phyloP scores from a whole-genome alignment of 2,888 invertebrate genomes.

The Melipona bicolor region DNA sequence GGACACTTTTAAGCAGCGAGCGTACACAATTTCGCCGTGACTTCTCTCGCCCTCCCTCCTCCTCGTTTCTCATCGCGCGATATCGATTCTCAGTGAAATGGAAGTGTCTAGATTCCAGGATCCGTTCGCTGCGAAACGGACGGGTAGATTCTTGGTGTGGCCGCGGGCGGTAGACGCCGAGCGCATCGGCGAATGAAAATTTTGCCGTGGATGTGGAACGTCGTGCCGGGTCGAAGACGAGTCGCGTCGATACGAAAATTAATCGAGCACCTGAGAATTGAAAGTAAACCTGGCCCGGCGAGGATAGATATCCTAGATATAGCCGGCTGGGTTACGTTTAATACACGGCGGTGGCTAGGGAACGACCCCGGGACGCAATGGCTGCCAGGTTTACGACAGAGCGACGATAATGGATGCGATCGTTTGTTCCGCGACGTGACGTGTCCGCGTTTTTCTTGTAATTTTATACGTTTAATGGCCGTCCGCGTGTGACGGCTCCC shows the following conservation, averaged over 20 bases:
- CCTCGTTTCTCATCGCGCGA: background rate
- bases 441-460: conserved; percentile 65
- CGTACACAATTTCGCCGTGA: background rate
- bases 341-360: conserved; percentile 43
- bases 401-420: conserved; percentile 67
- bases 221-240: conserved; percentile 2
- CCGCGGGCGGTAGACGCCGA: conserved; percentile 50
- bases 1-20: background rate
- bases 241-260: conserved; percentile 66
- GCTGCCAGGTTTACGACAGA: conserved; percentile 61
- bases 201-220: conserved; percentile 12
- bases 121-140: conserved; percentile 1
- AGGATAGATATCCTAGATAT: conserved; percentile 48
- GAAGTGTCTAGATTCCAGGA: conserved; percentile 14
- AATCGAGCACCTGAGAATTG: conserved; percentile 70
- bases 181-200: conserved; percentile 51
- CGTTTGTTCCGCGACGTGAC: conserved; percentile 66
- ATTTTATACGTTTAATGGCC: conserved; percentile 64
- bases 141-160: conserved; percentile 25
- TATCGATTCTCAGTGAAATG: conserved; percentile 18
- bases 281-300: conserved; percentile 67
- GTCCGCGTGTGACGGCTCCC: conserved; percentile 15
- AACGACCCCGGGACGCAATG: conserved; percentile 44
- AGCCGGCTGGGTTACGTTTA: conserved; percentile 51
- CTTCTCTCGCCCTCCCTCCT: background rate